Base-by-base conservation (phyloP, 2,797 vertebrate genomes). In the Phataginus tetradactyla region DNA sequence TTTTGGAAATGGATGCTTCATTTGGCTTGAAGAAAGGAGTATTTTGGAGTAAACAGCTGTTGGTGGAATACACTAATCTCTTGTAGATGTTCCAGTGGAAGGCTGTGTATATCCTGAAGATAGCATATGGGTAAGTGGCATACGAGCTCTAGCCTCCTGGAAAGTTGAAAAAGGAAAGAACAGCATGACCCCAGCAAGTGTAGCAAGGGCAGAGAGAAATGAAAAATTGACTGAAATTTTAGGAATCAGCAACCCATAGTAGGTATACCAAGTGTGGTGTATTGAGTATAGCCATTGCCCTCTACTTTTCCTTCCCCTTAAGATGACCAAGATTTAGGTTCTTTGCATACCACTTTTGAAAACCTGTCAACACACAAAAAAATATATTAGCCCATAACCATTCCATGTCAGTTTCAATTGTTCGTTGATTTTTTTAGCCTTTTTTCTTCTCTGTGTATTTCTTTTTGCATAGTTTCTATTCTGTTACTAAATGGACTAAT, bases 1-100 rank as follows among this genome's bases (percentile, higher is more conserved):
- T 92, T 75, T 85, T 94, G 39, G 20, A 95, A 94, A 80, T 87
- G 68, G 69, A 80, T 45, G 39, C 29, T 95, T 92, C 90, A 55
- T 53, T 90, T 92, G 63, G 18, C n/a, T 79, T 74, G 37, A 86
- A 51, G 45, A 75, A 75, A 86, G 45, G 32, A 49, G 57, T 17
- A 53, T 85, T 93, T 96, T 29, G 59, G n/a, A 90, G 61, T 92
- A 84, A 69, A 86, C 51, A 63, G 57, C 72, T 63, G 1, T 66
- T 75, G 75, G 61, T 61, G n/a, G 37, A 49, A 51, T 14, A 78
- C 42, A 23, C n/a, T 69, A 6, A 81, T 78, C 64, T 64, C 63
- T 79, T 86, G 18, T 61, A 49, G 57, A 27, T 79, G 15, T 92
- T 86, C 8, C 66, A 34, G 23, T 57, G 63, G 37, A 92, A 86